Evolutionary conservation across 2,888 invertebrate species (phyloP).

Genomic region (Volucella inflata): DNA sequence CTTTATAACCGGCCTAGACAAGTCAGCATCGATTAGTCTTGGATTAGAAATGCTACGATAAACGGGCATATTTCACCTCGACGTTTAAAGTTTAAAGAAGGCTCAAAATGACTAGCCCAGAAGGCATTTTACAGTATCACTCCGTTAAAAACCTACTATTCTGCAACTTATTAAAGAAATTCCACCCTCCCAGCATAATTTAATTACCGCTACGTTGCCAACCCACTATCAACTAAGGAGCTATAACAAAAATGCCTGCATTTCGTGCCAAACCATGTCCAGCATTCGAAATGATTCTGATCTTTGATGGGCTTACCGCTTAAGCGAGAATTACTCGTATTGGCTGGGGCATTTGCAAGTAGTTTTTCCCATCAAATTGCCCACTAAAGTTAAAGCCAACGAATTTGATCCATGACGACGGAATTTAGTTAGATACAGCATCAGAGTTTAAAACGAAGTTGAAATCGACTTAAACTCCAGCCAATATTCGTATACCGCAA

Average conservation of each 20-base stretch:
- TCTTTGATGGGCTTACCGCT: slow-evolving; percentile 43
- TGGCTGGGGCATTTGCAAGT: slow-evolving; percentile 50
- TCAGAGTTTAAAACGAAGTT: slow-evolving; percentile 32
- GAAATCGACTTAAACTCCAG: not conserved
- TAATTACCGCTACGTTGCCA: slow-evolving; percentile 67
- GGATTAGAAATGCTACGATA: not conserved
- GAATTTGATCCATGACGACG: slow-evolving; percentile 71
- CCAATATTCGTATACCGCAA: not conserved
- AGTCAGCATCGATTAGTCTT: too few relatives aligned
- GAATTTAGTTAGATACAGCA: slow-evolving; percentile 58
- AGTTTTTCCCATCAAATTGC: slow-evolving; percentile 54
- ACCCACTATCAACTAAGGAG: slow-evolving; percentile 14
- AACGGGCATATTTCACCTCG: slow-evolving; percentile 20
- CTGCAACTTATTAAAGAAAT: slow-evolving; percentile 53
- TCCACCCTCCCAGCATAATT: slow-evolving; percentile 63
- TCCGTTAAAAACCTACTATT: slow-evolving; percentile 61
- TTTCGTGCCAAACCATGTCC: slow-evolving; percentile 9
- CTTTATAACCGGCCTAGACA: too few relatives aligned
- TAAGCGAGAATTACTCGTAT: slow-evolving; percentile 10
- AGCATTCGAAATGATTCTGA: slow-evolving; percentile 46
- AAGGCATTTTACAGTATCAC: slow-evolving; percentile 63
- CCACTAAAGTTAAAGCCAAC: not conserved
- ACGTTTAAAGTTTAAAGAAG: slow-evolving; percentile 5
- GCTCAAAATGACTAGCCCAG: slow-evolving; percentile 10
- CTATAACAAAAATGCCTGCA: slow-evolving; percentile 46